Percentiles rank a stretch among this genome's conserved stretches.
phyloP scores from a whole-genome alignment of 2,888 invertebrate genomes.

The Drosophila tripunctata region DNA sequence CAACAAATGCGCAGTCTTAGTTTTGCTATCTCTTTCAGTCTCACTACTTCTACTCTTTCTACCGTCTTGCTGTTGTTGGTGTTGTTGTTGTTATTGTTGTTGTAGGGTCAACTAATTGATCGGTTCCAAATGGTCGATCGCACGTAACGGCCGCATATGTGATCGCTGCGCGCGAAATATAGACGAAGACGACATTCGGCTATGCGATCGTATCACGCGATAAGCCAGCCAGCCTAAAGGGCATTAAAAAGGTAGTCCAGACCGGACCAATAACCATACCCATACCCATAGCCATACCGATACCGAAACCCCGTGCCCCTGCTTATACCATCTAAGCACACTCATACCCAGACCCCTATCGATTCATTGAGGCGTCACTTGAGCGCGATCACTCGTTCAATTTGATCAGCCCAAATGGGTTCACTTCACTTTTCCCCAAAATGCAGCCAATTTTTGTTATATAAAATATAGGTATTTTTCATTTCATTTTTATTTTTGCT shows the following conservation, averaged over 20 bases:
- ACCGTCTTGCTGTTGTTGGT: not conserved
- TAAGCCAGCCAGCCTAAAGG: conserved; percentile 62
- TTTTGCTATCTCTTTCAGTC: not conserved
- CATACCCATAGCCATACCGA: not conserved
- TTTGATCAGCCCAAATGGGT: conserved; percentile 31
- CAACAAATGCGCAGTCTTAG: not conserved
- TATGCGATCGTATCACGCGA: conserved; percentile 83
- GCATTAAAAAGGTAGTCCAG: conserved; percentile 41
- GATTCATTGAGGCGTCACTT: conserved; percentile 61
- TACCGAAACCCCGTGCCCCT: not conserved
- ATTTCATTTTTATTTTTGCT: not conserved
- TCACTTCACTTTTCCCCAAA: conserved; percentile 1
- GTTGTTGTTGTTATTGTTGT: conserved; percentile 22
- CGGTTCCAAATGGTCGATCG: conserved; percentile 84
- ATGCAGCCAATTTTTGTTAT: conserved; percentile 29
- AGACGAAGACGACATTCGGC: conserved; percentile 75
- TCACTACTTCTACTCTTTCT: not conserved
- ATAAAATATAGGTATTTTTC: not conserved
- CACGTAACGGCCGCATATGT: conserved; percentile 71
- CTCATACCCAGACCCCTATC: conserved; percentile 1
- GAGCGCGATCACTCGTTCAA: conserved; percentile 39
- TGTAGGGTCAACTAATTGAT: conserved; percentile 82
- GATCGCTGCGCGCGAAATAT: conserved; percentile 50
- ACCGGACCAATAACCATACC: conserved; percentile 4
- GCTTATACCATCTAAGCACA: no score